A percentile compares a stretch with the other conserved stretches of the same genome.
phyloP scores from a whole-genome alignment of 2,113 vertebrate species.

The Cyphomyrus discorhynchus region DNA sequence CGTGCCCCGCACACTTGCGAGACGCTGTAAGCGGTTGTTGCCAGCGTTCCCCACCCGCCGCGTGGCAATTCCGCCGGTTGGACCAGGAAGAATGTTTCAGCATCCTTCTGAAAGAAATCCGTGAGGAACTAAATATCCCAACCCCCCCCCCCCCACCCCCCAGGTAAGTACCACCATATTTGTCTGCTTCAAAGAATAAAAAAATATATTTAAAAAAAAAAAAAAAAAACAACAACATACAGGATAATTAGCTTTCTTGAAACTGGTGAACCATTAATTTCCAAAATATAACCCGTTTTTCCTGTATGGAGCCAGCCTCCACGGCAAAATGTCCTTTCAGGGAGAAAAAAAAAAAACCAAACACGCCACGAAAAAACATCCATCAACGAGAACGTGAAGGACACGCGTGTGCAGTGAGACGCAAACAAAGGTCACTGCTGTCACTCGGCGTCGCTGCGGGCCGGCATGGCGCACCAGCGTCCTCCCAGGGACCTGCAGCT shows the following conservation, averaged over 20 bases:
- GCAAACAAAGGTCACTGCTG: background rate
- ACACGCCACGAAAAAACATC: background rate
- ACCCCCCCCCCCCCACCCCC: background rate
- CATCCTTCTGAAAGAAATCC: slow-evolving; percentile 24
- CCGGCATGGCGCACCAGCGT: background rate
- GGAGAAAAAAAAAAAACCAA: background rate
- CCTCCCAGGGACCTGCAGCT: background rate
- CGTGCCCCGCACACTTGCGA: slow-evolving; percentile 13
- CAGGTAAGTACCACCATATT: background rate
- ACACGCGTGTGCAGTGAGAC: background rate
- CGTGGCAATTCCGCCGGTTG: slow-evolving; percentile 12
- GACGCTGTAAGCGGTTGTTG: slow-evolving; percentile 13
- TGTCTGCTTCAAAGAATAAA: background rate
- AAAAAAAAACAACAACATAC: background rate
- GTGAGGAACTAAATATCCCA: background rate
- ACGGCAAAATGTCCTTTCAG: background rate
- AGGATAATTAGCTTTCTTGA: background rate
- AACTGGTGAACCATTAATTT: slow-evolving; percentile 26
- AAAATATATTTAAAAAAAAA: background rate
- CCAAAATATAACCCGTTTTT: slow-evolving; percentile 20
- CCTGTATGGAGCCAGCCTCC: slow-evolving; percentile 20
- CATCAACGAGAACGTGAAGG: background rate
- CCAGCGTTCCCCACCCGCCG: background rate
- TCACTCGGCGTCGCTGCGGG: background rate
- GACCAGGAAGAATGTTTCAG: slow-evolving; percentile 1